Base-by-base conservation (phyloP, 2,797 vertebrate genomes). In the Hozukius guyotensis region DNA sequence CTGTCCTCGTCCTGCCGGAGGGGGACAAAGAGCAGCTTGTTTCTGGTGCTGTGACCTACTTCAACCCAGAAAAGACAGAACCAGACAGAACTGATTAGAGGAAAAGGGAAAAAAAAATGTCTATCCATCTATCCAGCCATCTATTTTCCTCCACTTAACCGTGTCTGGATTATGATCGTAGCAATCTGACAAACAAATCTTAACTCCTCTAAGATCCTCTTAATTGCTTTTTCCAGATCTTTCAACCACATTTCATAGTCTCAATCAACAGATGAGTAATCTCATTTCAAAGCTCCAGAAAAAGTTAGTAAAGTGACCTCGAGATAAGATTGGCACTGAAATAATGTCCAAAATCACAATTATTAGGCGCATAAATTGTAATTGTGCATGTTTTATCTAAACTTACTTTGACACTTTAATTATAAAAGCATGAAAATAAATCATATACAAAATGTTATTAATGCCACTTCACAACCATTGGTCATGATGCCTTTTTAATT, bases 11-110 rank as follows among this genome's bases (percentile, higher is more conserved):
- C 84, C 87, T 88, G 89, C 86, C 31, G 36, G 70, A 87, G 86
- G 80, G 83, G 83, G 88, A 94, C 94, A 94, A 93, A 91, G 92
- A 90, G 78, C 83, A 79, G 86, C 89, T 89, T 95, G 93, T 94
- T 88, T 86, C 82, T 81, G 78, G 78, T 80, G 80, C 83, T 82
- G 75, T 92, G 91, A 92, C 92, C 91, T 81, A 91, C 87, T 92
- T 93, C 72, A 82, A 57, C 73, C 71, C 78, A 78, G 83, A 69
- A 75, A 89, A 88, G 64, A 83, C 81, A 87, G 81, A 85, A 85
- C 63, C 82, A 81, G 72, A 76, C 82, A 77, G 27, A 86, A 87
- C 60, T 81, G 80, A 93, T 92, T 36, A 80, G 63, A 8, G 38
- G 56, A 78, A 78, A 74, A 8, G 46, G 38, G 57, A 16, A 56